These are phyloP conservation scores for Onychostoma macrolepis DNA, from an alignment of 2,113 vertebrate species.

Conservation along the genomic window DNA sequence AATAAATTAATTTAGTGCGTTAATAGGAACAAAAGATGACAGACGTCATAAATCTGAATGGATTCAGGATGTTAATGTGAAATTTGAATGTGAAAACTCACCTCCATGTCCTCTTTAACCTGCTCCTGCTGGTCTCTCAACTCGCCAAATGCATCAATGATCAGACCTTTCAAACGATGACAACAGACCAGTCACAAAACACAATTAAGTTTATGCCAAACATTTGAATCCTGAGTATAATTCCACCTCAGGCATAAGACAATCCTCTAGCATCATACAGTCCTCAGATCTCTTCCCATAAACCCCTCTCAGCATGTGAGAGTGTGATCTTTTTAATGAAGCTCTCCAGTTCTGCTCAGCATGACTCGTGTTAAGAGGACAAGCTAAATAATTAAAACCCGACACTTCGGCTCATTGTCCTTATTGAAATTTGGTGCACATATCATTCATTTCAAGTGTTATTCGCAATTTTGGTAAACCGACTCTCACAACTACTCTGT, in stretches of 20 bases:
- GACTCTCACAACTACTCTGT: background rate
- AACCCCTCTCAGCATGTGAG: conserved; percentile 8
- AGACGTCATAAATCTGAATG: conserved; percentile 1
- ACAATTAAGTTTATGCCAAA: conserved; percentile 5
- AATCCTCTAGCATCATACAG: background rate
- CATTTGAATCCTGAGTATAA: background rate
- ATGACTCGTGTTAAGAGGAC: background rate
- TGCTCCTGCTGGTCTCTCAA: conserved; percentile 61
- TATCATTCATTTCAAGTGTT: background rate
- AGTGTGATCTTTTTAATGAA: background rate
- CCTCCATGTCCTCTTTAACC: conserved; percentile 63
- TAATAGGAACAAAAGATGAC: background rate
- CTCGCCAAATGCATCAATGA: conserved; percentile 61
- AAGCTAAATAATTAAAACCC: background rate
- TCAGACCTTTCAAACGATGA: conserved; percentile 49
- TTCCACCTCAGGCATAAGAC: background rate
- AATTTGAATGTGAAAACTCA: conserved; percentile 16
- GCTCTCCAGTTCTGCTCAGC: background rate
- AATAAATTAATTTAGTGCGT: background rate
- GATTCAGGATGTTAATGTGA: background rate
- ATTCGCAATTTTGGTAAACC: background rate
- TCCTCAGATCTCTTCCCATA: conserved; percentile 24
- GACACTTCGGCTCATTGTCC: background rate
- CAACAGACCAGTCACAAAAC: conserved; percentile 8
- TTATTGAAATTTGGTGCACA: background rate